Percentiles rank a stretch among this genome's conserved stretches.
Evolutionary conservation across 2,888 invertebrate species (phyloP).

Genomic region (Eledona agricola): DNA sequence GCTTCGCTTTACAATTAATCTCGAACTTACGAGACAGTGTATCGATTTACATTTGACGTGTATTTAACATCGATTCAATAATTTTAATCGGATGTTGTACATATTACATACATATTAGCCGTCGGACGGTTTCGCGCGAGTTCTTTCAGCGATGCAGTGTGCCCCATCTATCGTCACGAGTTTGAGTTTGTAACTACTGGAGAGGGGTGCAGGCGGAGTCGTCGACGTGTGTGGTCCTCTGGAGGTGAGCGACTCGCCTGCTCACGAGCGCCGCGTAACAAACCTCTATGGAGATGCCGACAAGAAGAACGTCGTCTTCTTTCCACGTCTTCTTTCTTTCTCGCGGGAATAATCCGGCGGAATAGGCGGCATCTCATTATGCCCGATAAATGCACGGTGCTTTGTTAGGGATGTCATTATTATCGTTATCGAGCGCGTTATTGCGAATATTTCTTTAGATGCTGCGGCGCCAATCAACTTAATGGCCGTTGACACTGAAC

Average conservation of each 20-base stretch:
- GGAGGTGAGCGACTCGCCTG: slow-evolving; percentile 58
- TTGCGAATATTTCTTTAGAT: slow-evolving; percentile 24
- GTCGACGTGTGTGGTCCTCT: slow-evolving; percentile 62
- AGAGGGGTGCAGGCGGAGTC: slow-evolving; percentile 25
- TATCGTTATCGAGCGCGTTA: slow-evolving; percentile 27
- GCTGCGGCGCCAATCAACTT: slow-evolving; percentile 14
- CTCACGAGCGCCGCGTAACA: slow-evolving; percentile 59
- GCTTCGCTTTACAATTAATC: too few species aligned
- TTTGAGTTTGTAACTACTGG: not conserved
- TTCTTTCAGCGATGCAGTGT: slow-evolving; percentile 18
- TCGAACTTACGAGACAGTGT: too few species aligned
- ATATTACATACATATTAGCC: too few species aligned
- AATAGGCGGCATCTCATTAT: slow-evolving; percentile 40
- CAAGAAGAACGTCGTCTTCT: slow-evolving; percentile 43
- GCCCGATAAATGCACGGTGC: slow-evolving; percentile 28
- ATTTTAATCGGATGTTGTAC: too few species aligned
- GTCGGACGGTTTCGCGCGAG: slow-evolving; percentile 13
- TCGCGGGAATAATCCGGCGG: slow-evolving; percentile 32
- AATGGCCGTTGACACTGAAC: slow-evolving; percentile 24
- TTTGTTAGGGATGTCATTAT: slow-evolving; percentile 37
- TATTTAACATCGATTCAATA: too few species aligned
- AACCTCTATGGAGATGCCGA: slow-evolving; percentile 51
- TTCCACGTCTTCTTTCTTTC: slow-evolving; percentile 35
- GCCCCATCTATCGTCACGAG: slow-evolving; percentile 16
- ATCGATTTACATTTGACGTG: too few species aligned